These are phyloP conservation scores for Anorthoa munda DNA, from an alignment of 2,888 invertebrate genomes.

Conservation along the genomic window DNA sequence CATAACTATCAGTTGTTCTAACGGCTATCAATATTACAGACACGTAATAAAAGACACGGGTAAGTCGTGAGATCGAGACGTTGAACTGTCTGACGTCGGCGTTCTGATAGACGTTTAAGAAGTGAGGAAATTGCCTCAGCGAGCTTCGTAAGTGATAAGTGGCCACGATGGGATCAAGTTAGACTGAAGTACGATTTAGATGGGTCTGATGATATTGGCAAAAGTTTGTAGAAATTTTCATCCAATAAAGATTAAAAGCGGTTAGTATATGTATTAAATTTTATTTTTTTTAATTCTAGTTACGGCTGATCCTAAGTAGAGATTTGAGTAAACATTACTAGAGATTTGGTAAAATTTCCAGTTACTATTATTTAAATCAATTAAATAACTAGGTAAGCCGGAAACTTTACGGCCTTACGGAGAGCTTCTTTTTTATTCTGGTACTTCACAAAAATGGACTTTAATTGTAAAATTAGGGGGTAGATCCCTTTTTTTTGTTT, in stretches of 20 bases:
- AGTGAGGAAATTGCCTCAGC: constrained; percentile 38
- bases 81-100: background rate
- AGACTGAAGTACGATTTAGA: constrained; percentile 4
- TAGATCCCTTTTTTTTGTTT: too few relatives aligned
- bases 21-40: constrained; percentile 3
- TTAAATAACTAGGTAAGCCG: background rate
- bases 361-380: background rate
- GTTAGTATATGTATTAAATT: background rate
- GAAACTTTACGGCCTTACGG: background rate
- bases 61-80: background rate
- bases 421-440: background rate
- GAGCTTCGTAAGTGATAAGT: constrained; percentile 34
- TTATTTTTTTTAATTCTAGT: background rate
- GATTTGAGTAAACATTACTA: background rate
- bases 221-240: background rate
- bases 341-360: background rate
- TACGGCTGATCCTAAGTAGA: background rate
- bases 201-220: background rate
- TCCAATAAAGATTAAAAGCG: background rate
- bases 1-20: background rate
- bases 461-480: too few relatives aligned
- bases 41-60: background rate
- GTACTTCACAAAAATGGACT: too few relatives aligned
- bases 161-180: constrained; percentile 25
- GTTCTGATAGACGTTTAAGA: constrained; percentile 15